Percentiles rank a stretch among this genome's conserved stretches.
Evolutionary conservation across 1,140 invertebrate genomes (phyloP).

Genomic region (Pseudomyrmex flavicornis): DNA sequence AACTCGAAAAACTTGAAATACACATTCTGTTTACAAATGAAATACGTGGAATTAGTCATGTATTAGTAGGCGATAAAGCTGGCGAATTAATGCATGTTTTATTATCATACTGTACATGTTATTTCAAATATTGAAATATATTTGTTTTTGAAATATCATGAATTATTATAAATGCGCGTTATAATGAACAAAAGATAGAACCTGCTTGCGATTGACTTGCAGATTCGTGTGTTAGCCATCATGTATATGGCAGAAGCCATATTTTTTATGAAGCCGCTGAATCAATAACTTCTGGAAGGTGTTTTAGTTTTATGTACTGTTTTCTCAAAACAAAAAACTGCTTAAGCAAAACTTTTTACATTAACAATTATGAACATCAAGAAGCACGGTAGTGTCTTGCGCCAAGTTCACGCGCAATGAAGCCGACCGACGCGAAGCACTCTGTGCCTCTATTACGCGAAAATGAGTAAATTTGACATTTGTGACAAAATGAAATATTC

Average conservation of each 20-base stretch:
- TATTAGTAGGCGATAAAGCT: no score
- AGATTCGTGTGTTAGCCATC: slow-evolving; percentile 27
- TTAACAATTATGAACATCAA: not conserved
- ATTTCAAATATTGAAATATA: slow-evolving; percentile 17
- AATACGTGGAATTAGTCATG: not conserved
- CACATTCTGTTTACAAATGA: not conserved
- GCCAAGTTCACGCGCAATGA: no score
- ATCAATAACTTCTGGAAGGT: not conserved
- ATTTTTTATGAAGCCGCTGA: slow-evolving; percentile 9
- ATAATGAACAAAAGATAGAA: not conserved
- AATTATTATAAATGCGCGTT: slow-evolving; percentile 15
- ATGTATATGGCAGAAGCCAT: slow-evolving; percentile 6
- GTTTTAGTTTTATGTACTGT: not conserved
- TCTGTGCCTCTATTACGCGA: no score
- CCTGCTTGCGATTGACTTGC: not conserved
- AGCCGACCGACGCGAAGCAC: no score
- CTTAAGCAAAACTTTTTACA: not conserved
- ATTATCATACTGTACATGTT: not conserved
- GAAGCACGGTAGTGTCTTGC: no score
- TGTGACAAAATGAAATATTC: no score
- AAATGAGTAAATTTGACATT: no score
- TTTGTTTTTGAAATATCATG: not conserved
- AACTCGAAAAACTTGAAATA: not conserved
- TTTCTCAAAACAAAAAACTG: not conserved
- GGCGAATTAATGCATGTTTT: not conserved